Evolutionary conservation across 2,888 invertebrate genomes (phyloP).

Genomic region (Altica lythri): DNA sequence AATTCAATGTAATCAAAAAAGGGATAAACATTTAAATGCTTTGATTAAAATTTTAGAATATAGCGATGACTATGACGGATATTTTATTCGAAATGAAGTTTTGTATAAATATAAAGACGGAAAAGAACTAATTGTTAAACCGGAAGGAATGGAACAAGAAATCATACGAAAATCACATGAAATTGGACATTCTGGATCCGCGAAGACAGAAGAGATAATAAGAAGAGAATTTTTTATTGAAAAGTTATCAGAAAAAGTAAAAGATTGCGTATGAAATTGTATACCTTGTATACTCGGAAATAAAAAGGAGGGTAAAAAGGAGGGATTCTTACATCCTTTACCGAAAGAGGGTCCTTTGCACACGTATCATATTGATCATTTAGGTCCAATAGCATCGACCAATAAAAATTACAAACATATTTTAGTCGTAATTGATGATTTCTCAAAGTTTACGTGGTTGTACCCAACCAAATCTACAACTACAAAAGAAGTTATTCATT

Average conservation of each 20-base stretch:
- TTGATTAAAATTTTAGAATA: conserved; percentile 27
- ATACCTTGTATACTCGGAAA: too few relatives aligned
- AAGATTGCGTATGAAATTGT: conserved; percentile 26
- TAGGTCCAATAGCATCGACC: too few relatives aligned
- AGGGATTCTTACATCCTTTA: conserved; percentile 43
- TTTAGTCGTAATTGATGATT: conserved; percentile 46
- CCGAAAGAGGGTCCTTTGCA: conserved; percentile 45
- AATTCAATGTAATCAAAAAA: too few relatives aligned
- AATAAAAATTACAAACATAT: conserved; percentile 45
- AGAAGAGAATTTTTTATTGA: conserved; percentile 36
- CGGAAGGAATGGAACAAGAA: conserved; percentile 47
- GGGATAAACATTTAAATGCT: neutral
- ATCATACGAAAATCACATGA: conserved; percentile 49
- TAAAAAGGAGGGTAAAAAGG: conserved; percentile 36
- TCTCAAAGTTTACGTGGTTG: conserved; percentile 47
- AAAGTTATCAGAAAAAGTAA: conserved; percentile 35
- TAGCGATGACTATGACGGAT: conserved; percentile 24
- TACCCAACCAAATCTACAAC: conserved; percentile 46
- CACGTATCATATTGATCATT: conserved; percentile 48
- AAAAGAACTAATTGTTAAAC: conserved; percentile 41
- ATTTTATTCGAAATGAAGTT: conserved; percentile 32
- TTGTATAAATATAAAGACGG: conserved; percentile 39
- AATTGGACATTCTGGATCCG: conserved; percentile 47
- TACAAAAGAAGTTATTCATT: conserved; percentile 38
- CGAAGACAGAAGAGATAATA: conserved; percentile 34